phyloP scores from a whole-genome alignment of 2,888 invertebrate genomes.

The Cantharis flavilabris region DNA sequence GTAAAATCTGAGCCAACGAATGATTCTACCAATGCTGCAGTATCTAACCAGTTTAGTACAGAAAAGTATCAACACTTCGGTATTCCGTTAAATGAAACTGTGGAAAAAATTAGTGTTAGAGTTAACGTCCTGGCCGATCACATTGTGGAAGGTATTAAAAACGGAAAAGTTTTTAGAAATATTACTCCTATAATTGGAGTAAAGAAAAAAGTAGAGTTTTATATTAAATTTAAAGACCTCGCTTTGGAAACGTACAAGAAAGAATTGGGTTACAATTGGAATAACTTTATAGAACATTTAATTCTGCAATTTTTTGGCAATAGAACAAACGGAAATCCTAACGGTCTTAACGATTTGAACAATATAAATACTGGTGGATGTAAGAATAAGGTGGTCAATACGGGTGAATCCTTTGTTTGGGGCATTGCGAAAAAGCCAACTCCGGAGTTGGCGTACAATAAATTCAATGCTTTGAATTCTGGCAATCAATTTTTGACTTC shows the following conservation, averaged over 20 bases:
- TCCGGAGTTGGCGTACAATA: not conserved
- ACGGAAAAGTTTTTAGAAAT: not conserved
- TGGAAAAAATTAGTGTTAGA: slow-evolving; percentile 1
- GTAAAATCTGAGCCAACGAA: not conserved
- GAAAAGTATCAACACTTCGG: not conserved
- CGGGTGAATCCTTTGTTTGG: not conserved
- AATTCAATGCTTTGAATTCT: not conserved
- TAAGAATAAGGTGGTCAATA: not conserved
- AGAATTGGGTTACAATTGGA: slow-evolving; percentile 1
- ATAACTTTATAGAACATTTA: slow-evolving; percentile 7
- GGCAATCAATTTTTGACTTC: not conserved
- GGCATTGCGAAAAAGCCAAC: not conserved
- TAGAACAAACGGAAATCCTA: not conserved
- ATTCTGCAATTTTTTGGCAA: slow-evolving; percentile 3
- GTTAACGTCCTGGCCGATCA: slow-evolving; percentile 11
- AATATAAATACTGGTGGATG: not conserved
- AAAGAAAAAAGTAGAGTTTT: slow-evolving; percentile 5
- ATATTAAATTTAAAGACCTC: not conserved
- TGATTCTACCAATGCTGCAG: too few species aligned
- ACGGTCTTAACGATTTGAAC: too few species aligned
- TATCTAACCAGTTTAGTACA: not conserved
- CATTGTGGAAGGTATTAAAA: not conserved
- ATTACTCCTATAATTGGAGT: slow-evolving; percentile 6
- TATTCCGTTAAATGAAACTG: not conserved
- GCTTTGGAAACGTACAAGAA: not conserved